These are phyloP conservation scores for Zeuzera pyrina DNA, from an alignment of 2,888 invertebrate species.

Conservation along the genomic window DNA sequence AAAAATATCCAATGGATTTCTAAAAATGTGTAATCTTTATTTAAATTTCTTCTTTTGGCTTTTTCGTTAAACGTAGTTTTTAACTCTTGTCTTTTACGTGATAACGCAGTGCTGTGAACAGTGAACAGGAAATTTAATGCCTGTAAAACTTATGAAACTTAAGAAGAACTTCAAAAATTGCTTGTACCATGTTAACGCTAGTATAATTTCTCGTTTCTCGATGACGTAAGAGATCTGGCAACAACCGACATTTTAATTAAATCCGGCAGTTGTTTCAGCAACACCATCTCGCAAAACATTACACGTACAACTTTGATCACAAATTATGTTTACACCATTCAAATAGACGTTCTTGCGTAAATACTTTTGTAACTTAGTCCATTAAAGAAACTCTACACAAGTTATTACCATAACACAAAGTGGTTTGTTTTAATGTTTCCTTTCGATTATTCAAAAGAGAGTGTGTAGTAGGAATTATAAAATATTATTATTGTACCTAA, in stretches of 20 bases:
- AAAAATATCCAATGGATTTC: too few species aligned
- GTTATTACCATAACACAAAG: conserved; percentile 57
- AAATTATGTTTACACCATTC: conserved; percentile 66
- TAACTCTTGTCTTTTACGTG: too few species aligned
- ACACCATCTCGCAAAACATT: conserved; percentile 49
- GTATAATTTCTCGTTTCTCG: conserved; percentile 15
- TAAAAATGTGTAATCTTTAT: too few species aligned
- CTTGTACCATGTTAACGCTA: too few species aligned
- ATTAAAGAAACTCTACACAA: conserved; percentile 56
- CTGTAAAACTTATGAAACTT: too few species aligned
- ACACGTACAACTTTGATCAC: conserved; percentile 56
- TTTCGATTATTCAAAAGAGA: conserved; percentile 30
- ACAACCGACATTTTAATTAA: conserved; percentile 50
- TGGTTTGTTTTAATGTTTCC: conserved; percentile 43
- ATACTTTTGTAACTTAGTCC: conserved; percentile 61
- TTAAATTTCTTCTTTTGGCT: too few species aligned
- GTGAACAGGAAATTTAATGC: too few species aligned
- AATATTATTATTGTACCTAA: too few species aligned
- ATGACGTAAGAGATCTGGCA: conserved; percentile 20
- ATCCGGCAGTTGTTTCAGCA: conserved; percentile 43
- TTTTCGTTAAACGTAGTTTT: too few species aligned
- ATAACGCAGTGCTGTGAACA: too few species aligned
- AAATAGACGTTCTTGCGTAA: conserved; percentile 57
- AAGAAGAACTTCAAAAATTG: too few species aligned
- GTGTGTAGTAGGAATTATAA: too few species aligned